Base-by-base conservation (phyloP, 1,140 invertebrate genomes). In the Capitella teleta region DNA sequence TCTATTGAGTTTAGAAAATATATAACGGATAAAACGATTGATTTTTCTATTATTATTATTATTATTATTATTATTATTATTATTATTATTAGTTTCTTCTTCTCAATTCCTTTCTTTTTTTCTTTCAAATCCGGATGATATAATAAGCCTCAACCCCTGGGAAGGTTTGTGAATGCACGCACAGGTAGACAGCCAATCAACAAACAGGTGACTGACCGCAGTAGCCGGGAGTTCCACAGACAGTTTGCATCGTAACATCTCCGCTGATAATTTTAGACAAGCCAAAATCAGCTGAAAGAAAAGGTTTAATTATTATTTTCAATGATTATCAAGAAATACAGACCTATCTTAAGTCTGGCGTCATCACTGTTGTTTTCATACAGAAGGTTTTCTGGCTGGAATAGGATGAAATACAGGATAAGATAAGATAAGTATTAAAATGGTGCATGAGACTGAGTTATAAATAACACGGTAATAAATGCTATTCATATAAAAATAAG, bases 361-460 rank as follows among this genome's bases (percentile, higher is more conserved):
- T 75, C 62, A n/a, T 67, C 64, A 21, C 63, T 55, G 10, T 64
- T 58, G 16, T 63, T 65, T 55, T 73, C 66, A 60, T 75, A 77
- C 19, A 77, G 55, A 21, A 77, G 62, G 47, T 76, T 77, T 65
- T 77, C 75, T 41, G 75, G 76, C 60, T 69, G 57, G 36, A 19
- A 16, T 25, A 23, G n/a, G 37, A 12, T 10, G 12, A 32, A 12
- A 42, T 51, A 25, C 24, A 24, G 30, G 2, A 19, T 16, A 12
- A 0, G 16, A 34, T 34, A 10, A 38, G 4, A 21, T 38, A 38
- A 12, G 5, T 3, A 12, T 0, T 12, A 38, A 38, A 18, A 38
- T 1, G 4, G 21, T 38, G 12, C 4, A 21, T 38, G 36, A 5
- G 21, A 5, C 5, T 38, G 5, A 12, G 36, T 21, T 5, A 12